phyloP scores from a whole-genome alignment of 2,797 vertebrate species.

The Typhlichthys subterraneus region DNA sequence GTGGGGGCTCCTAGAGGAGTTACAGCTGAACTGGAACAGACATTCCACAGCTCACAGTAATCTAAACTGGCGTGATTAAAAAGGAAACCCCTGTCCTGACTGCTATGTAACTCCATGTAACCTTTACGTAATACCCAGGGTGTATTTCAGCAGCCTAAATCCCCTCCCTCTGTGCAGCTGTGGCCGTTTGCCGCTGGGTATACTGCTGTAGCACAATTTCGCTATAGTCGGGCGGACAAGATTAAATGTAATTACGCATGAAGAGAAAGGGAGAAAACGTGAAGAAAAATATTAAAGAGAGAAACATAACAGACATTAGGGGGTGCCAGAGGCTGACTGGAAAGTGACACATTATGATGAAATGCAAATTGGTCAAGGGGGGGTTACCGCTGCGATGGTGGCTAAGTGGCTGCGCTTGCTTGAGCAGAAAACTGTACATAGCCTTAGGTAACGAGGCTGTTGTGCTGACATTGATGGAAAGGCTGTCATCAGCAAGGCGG shows the following conservation, averaged over 20 bases:
- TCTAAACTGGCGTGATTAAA: slow-evolving; percentile 41
- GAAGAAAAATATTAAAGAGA: background rate
- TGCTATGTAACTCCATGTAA: slow-evolving; percentile 41
- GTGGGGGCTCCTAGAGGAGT: background rate
- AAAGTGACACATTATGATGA: slow-evolving; percentile 10
- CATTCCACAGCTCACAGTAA: slow-evolving; percentile 21
- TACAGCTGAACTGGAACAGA: slow-evolving; percentile 22
- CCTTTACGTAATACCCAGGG: slow-evolving; percentile 54
- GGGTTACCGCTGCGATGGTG: too few relatives aligned
- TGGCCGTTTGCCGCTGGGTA: background rate
- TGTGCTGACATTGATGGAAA: slow-evolving; percentile 58
- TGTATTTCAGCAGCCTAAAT: slow-evolving; percentile 14
- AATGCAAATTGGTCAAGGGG: slow-evolving; percentile 4
- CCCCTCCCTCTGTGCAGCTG: slow-evolving; percentile 1
- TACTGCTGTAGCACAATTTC: background rate
- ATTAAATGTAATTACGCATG: background rate
- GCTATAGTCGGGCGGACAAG: background rate
- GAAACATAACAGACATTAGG: background rate
- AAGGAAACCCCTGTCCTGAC: slow-evolving; percentile 22
- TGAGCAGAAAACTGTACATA: slow-evolving; percentile 41
- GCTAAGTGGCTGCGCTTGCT: slow-evolving; percentile 23
- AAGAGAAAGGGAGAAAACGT: background rate
- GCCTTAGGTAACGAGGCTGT: slow-evolving; percentile 60
- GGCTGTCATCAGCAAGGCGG: slow-evolving; percentile 49
- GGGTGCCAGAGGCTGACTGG: background rate